Percentiles rank a stretch among this genome's conserved stretches.
These are phyloP conservation scores for Haliclona indistincta DNA, from an alignment of 37 sponge, comb jelly and placozoan species.

Conservation along the genomic window DNA sequence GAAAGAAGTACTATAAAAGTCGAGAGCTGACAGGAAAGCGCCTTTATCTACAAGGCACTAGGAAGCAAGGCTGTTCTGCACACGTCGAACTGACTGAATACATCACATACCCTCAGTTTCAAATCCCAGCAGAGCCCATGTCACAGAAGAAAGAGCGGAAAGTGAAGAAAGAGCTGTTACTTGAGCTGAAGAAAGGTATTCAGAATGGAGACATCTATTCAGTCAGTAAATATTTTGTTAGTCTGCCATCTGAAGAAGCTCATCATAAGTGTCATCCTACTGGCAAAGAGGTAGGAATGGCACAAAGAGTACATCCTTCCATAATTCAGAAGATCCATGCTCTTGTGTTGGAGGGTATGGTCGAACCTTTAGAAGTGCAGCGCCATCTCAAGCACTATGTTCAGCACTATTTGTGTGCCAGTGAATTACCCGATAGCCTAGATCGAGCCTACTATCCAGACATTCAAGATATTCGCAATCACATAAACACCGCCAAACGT, in stretches of 20 bases:
- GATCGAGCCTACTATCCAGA: slow-evolving; percentile 17
- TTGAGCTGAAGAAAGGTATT: not conserved
- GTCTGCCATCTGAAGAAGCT: slow-evolving; percentile 18
- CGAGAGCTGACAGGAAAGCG: not conserved
- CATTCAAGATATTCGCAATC: slow-evolving; percentile 31
- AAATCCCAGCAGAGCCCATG: not conserved
- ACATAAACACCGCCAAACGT: slow-evolving; percentile 22
- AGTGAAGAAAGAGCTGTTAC: not conserved
- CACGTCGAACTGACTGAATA: not conserved
- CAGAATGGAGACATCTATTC: not conserved
- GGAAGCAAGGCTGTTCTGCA: slow-evolving; percentile 26
- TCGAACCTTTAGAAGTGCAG: slow-evolving; percentile 18
- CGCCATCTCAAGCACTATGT: not conserved
- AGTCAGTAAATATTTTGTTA: slow-evolving; percentile 13
- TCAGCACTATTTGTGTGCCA: not conserved
- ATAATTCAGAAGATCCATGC: slow-evolving; percentile 24
- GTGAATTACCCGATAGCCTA: not conserved
- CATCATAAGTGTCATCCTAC: slow-evolving; percentile 25
- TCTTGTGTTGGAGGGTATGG: slow-evolving; percentile 11
- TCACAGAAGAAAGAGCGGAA: not conserved
- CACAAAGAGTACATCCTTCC: slow-evolving; percentile 27
- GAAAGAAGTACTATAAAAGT: slow-evolving; percentile 12
- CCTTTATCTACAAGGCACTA: slow-evolving; percentile 12
- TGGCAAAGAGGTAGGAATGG: not conserved
- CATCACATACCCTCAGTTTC: slow-evolving; percentile 3